Evolutionary conservation across 2,888 invertebrate species (phyloP).

Genomic region (Seladonia tumulorum): DNA sequence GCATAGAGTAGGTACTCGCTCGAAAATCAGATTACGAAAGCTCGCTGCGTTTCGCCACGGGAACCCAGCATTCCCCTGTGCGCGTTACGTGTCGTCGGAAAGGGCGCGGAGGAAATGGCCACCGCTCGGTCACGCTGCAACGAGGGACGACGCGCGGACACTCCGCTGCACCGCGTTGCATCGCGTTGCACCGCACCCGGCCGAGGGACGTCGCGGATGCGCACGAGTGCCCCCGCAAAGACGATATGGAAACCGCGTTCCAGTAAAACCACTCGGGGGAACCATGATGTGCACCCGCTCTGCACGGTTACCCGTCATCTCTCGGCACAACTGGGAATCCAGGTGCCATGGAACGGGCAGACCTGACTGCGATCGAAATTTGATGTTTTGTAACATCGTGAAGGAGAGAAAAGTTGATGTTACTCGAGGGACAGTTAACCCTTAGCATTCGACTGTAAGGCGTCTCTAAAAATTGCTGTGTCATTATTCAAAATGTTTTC

Average conservation of each 20-base stretch:
- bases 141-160: slow-evolving; percentile 28
- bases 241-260: slow-evolving; percentile 52
- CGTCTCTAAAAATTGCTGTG: too few relatives aligned
- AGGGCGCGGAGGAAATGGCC: slow-evolving; percentile 36
- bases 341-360: slow-evolving; percentile 6
- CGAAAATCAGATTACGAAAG: slow-evolving; percentile 57
- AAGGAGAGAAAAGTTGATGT: not conserved
- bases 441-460: too few relatives aligned
- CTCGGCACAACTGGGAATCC: slow-evolving; percentile 25
- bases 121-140: slow-evolving; percentile 29
- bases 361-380: not conserved
- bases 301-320: not conserved
- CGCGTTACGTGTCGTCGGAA: slow-evolving; percentile 29
- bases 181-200: not conserved
- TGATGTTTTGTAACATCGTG: not conserved
- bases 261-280: slow-evolving; percentile 45
- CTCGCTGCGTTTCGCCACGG: slow-evolving; percentile 43
- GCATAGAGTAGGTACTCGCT: slow-evolving; percentile 40
- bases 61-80: slow-evolving; percentile 2
- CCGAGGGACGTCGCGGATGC: slow-evolving; percentile 44
- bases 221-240: slow-evolving; percentile 50
- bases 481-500: too few relatives aligned
- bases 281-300: slow-evolving; percentile 1
- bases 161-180: not conserved
- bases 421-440: not conserved